Conservation (phyloP, 2,797 vertebrate genomes). For the Parotocinclus haroldoi region DNA sequence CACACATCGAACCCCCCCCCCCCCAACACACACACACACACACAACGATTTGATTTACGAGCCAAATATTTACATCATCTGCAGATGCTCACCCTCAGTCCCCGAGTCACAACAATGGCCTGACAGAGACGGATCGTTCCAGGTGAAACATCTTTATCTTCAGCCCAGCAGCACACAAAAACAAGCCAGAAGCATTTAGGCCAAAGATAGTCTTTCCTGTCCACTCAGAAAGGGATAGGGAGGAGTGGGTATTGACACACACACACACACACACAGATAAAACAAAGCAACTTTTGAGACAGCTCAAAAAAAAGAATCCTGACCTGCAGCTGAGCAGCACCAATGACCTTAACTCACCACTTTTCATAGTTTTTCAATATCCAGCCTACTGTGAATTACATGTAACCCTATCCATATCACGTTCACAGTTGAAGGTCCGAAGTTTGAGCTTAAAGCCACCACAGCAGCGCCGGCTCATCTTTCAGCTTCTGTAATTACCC, state of each 20-base stretch:
- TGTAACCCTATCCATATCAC: too few species aligned
- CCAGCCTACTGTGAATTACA: too few species aligned
- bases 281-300: constrained; percentile 11
- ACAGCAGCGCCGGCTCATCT: constrained; percentile 37
- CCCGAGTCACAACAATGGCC: constrained; percentile 48
- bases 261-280: neutral
- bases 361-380: too few species aligned
- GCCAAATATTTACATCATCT: constrained; percentile 58
- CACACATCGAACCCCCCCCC: too few species aligned
- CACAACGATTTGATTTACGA: constrained; percentile 31
- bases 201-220: constrained; percentile 37
- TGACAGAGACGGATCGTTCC: constrained; percentile 56
- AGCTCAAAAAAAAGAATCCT: too few species aligned
- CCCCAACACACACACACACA: too few species aligned
- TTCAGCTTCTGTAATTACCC: constrained; percentile 48
- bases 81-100: constrained; percentile 18
- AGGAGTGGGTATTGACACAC: constrained; percentile 3
- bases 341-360: too few species aligned
- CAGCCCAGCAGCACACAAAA: constrained; percentile 29
- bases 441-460: neutral
- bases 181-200: constrained; percentile 30
- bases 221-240: neutral
- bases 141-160: constrained; percentile 49
- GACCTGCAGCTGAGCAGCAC: too few species aligned
- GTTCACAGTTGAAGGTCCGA: too few species aligned